Conservation (phyloP, 2,797 vertebrate genomes). For the Heterohyrax brucei region DNA sequence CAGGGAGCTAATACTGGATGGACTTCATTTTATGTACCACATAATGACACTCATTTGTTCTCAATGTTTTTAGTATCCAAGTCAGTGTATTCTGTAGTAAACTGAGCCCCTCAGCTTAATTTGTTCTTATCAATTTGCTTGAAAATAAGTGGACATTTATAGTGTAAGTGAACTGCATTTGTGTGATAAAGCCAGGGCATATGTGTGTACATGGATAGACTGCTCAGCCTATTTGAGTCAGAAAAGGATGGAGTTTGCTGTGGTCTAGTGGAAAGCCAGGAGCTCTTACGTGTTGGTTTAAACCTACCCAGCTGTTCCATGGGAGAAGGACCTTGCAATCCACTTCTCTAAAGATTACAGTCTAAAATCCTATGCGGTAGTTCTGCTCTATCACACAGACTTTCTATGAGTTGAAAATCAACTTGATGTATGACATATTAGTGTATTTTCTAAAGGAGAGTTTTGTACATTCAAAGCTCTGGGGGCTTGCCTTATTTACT, state of each 20-base stretch:
- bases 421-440: background rate
- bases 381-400: too few species aligned
- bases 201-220: background rate
- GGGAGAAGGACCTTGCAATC: too few species aligned
- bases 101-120: background rate
- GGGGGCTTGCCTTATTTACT: background rate
- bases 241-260: background rate
- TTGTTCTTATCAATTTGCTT: background rate
- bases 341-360: too few species aligned
- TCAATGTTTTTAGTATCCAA: background rate
- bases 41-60: background rate
- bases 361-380: too few species aligned
- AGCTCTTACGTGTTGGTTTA: too few species aligned
- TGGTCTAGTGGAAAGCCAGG: background rate
- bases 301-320: too few species aligned
- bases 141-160: conserved; percentile 41
- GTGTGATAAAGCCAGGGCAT: background rate
- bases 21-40: background rate
- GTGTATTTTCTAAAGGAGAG: background rate
- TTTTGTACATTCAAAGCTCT: background rate
- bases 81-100: conserved; percentile 23
- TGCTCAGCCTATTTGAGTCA: background rate
- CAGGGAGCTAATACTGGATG: background rate
- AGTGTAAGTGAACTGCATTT: background rate
- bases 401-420: too few species aligned